Evolutionary conservation across 2,797 vertebrate species (phyloP).

Genomic region (Lagorchestes hirsutus): DNA sequence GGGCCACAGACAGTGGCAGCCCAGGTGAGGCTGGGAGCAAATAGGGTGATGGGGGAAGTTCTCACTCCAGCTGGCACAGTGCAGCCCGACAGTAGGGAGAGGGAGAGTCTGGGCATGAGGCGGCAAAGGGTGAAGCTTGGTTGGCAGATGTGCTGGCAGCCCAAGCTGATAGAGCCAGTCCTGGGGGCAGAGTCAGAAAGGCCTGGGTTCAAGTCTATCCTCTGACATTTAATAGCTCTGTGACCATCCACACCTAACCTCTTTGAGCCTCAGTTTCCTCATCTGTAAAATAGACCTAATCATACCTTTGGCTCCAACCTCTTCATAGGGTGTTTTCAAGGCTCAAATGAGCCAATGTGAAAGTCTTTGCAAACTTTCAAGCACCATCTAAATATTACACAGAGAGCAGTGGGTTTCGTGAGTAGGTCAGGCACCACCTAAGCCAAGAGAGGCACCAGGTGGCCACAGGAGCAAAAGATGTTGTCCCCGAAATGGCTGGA

Average conservation of each 20-base stretch:
- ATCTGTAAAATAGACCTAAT: background rate
- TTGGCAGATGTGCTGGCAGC: too few relatives aligned
- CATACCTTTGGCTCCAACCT: background rate
- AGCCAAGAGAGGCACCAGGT: too few relatives aligned
- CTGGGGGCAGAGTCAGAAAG: background rate
- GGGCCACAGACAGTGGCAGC: background rate
- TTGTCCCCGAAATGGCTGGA: background rate
- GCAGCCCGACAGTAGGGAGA: too few relatives aligned
- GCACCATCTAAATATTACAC: background rate
- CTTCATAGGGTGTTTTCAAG: too few relatives aligned
- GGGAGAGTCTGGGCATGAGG: too few relatives aligned
- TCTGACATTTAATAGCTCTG: background rate
- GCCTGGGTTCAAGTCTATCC: background rate
- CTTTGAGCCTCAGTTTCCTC: background rate
- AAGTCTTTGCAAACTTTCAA: background rate
- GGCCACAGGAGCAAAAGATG: background rate
- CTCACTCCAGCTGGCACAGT: too few relatives aligned
- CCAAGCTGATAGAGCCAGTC: too few relatives aligned
- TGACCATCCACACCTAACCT: background rate
- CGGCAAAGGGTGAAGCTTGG: too few relatives aligned
- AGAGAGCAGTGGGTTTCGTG: background rate
- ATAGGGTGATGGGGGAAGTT: background rate
- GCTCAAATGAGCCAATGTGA: background rate
- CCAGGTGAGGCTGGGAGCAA: background rate
- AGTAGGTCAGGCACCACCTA: background rate